A percentile compares a stretch with the other conserved stretches of the same genome.
These are phyloP conservation scores for Scomber colias DNA, from an alignment of 2,113 vertebrate genomes.

Conservation along the genomic window DNA sequence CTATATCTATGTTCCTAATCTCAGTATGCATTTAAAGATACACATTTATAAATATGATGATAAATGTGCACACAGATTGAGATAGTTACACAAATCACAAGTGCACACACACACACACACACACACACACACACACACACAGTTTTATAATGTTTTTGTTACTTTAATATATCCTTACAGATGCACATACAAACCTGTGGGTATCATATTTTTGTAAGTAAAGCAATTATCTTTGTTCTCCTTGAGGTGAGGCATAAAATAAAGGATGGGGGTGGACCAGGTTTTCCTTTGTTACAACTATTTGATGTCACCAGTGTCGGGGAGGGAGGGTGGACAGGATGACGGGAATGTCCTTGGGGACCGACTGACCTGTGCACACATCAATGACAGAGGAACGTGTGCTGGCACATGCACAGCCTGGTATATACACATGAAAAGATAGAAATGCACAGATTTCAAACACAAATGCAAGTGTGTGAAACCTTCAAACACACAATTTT, in stretches of 20 bases:
- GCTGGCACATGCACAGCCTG: not conserved
- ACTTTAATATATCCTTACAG: too few species aligned
- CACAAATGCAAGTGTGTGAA: not conserved
- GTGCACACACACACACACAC: too few species aligned
- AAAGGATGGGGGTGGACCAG: slow-evolving; percentile 29
- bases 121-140: too few species aligned
- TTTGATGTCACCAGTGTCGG: slow-evolving; percentile 40
- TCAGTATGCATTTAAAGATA: too few species aligned
- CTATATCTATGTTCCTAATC: too few species aligned
- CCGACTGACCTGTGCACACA: slow-evolving; percentile 38
- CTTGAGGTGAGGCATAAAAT: slow-evolving; percentile 14
- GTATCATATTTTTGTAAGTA: not conserved
- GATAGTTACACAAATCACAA: too few species aligned
- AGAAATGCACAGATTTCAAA: slow-evolving; percentile 25
- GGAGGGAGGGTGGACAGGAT: slow-evolving; percentile 40
- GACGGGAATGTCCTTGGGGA: slow-evolving; percentile 62
- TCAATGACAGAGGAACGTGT: slow-evolving; percentile 13
- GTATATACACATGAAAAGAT: slow-evolving; percentile 6
- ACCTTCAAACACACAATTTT: not conserved
- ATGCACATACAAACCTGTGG: slow-evolving; percentile 5
- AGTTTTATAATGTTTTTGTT: too few species aligned
- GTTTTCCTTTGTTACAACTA: slow-evolving; percentile 63
- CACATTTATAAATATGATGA: too few species aligned
- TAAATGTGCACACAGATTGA: too few species aligned
- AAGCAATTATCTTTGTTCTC: slow-evolving; percentile 41